phyloP scores from a whole-genome alignment of 2,113 vertebrate species.

The Gasterosteus aculeatus region DNA sequence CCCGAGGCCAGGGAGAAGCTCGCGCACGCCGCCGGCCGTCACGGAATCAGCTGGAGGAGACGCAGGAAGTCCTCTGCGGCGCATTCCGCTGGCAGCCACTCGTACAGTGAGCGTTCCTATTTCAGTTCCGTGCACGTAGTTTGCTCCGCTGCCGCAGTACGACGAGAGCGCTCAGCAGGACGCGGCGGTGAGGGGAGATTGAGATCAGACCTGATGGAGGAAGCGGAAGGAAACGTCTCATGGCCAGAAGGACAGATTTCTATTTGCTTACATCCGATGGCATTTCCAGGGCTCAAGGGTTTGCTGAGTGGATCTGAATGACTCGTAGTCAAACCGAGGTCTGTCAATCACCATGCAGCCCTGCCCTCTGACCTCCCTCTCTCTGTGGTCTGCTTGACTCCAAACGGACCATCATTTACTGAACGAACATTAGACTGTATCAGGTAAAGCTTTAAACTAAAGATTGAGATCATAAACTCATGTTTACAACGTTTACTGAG shows the following conservation, averaged over 20 bases:
- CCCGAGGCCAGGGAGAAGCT: slow-evolving; percentile 11
- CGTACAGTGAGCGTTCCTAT: slow-evolving; percentile 25
- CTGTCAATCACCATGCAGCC: no score
- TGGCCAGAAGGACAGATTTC: slow-evolving; percentile 17
- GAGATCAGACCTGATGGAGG: slow-evolving; percentile 9
- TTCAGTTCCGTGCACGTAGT: slow-evolving; percentile 6
- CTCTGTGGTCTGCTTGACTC: no score
- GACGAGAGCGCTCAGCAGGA: slow-evolving; percentile 24
- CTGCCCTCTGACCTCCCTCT: no score
- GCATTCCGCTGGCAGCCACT: slow-evolving; percentile 23
- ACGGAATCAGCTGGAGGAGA: slow-evolving; percentile 4
- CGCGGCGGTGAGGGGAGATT: not conserved
- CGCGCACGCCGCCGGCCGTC: slow-evolving; percentile 37
- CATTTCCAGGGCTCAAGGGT: not conserved
- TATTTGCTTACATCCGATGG: slow-evolving; percentile 4
- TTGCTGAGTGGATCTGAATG: not conserved
- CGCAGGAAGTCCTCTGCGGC: not conserved
- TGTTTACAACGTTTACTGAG: no score
- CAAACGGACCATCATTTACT: no score
- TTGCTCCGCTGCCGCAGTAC: not conserved
- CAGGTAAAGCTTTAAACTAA: no score
- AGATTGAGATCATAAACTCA: no score
- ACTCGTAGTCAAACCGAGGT: not conserved
- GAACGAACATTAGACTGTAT: no score
- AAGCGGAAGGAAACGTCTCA: not conserved